Percentiles rank a stretch among this genome's conserved stretches.
These are phyloP conservation scores for Drosophila sechellia DNA, from an alignment of 1,140 invertebrate genomes.

Conservation along the genomic window DNA sequence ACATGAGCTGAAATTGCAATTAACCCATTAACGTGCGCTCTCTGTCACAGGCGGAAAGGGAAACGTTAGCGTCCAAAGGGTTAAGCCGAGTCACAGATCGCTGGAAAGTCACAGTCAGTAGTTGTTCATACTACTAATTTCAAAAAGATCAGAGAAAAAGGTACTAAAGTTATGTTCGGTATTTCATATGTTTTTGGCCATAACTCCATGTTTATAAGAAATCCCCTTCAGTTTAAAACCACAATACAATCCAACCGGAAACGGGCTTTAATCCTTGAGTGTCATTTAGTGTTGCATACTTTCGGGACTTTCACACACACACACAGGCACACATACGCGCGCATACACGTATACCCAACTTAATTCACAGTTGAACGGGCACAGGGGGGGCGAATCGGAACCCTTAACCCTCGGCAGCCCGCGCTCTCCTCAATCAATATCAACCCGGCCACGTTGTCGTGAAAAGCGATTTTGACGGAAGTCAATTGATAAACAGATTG, in stretches of 20 bases:
- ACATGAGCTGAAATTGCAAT: constrained; percentile 68
- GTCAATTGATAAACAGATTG: constrained; percentile 78
- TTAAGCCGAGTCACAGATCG: constrained; percentile 8
- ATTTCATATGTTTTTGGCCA: background rate
- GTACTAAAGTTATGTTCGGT: background rate
- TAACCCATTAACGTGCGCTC: constrained; percentile 58
- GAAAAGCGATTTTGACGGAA: constrained; percentile 72
- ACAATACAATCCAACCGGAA: constrained; percentile 2
- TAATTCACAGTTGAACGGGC: constrained; percentile 65
- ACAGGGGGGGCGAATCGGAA: background rate
- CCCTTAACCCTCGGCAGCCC: constrained; percentile 1
- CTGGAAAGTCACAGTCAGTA: background rate
- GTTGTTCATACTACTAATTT: background rate
- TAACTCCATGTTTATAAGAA: background rate
- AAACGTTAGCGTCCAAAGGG: constrained; percentile 1
- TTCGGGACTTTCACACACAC: constrained; percentile 14
- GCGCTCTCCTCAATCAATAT: constrained; percentile 50
- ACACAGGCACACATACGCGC: constrained; percentile 4
- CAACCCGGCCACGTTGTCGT: constrained; percentile 59
- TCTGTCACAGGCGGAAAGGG: constrained; percentile 4
- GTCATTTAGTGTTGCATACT: constrained; percentile 54
- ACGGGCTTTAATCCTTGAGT: constrained; percentile 41
- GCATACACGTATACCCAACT: constrained; percentile 16
- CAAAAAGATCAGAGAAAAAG: too few relatives aligned
- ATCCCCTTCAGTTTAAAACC: constrained; percentile 9